Base-by-base conservation (phyloP, 2,113 vertebrate species). In the Calidris pugnax region DNA sequence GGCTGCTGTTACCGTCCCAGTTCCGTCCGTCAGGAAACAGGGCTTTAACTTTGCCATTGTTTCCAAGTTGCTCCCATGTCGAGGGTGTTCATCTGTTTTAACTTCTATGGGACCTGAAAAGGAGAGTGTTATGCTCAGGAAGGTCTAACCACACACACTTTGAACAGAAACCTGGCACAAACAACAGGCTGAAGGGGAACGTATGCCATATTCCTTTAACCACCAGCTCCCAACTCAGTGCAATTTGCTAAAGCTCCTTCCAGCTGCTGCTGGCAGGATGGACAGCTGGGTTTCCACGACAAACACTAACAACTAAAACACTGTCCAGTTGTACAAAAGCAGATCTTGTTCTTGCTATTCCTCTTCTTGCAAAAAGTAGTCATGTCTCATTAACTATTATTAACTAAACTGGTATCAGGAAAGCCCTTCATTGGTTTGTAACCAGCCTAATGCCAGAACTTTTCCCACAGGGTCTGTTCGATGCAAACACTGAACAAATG, bases 71-170 rank as follows among this genome's bases (percentile, higher is more conserved):
- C 98, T 99, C 69, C 99, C 99, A 4, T 98, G 99, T 20, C 98
- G 99, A 85, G 99, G 99, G 96, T 99, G 98, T 97, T 99, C 99
- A 60, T 99, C 99, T 24, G 82, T 80, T 92, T 98, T 99, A 82
- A 99, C 98, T 96, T 99, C 99, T 62, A 98, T 89, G n/a, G 98
- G 97, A 83, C 99, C 99, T 99, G 95, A 59, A 94, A 95, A 83
- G 71, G 68, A 62, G 75, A 76, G 43, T 1, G 1, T 72, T 60
- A 37, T 11, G 21, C 60, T 74, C 41, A 33, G 28, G 37, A 82
- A 37, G 8, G 41, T 63, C 26, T 67, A 26, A 57, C 14, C 6
- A 8, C 28, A 45, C 7, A 5, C 12, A 33, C 37, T 18, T 18
- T 1, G 0, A 60, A 43, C 50, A 73, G 33, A 53, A 62, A 66